Evolutionary conservation across 2,113 vertebrate genomes (phyloP).

Genomic region (Pelecanus crispus): DNA sequence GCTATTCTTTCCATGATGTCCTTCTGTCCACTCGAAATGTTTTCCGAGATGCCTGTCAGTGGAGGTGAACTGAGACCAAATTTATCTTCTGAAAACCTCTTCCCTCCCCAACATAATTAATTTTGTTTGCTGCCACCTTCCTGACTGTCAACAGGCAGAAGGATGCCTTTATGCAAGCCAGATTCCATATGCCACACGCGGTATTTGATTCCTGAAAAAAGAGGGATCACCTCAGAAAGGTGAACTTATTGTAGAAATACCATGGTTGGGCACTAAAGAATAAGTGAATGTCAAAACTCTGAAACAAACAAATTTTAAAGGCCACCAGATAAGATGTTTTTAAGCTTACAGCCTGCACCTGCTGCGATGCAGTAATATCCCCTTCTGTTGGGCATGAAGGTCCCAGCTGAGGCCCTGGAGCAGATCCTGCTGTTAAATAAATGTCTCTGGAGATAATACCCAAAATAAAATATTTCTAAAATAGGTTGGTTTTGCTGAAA

Average conservation of each 20-base stretch:
- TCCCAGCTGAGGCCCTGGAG: slow-evolving; percentile 42
- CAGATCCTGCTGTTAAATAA: slow-evolving; percentile 37
- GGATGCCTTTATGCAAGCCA: neutral
- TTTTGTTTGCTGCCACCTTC: neutral
- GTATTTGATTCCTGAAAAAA: neutral
- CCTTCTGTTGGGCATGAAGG: slow-evolving; percentile 11
- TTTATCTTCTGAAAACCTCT: neutral
- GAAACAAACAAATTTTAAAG: slow-evolving; percentile 38
- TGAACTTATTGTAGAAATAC: neutral
- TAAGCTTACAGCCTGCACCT: slow-evolving; percentile 27
- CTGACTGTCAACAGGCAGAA: neutral
- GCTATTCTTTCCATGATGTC: neutral
- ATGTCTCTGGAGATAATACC: slow-evolving; percentile 13
- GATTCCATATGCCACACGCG: neutral
- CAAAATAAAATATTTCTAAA: neutral
- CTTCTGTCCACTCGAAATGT: neutral
- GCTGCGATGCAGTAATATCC: slow-evolving; percentile 3
- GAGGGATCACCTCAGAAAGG: neutral
- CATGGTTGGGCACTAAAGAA: neutral
- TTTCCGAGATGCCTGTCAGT: neutral
- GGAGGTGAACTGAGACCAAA: neutral
- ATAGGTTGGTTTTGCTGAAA: neutral
- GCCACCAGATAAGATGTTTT: slow-evolving; percentile 25
- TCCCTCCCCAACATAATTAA: neutral
- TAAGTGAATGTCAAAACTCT: slow-evolving; percentile 34